Conservation (phyloP, 2,888 invertebrate species). For the Phalera bucephala region DNA sequence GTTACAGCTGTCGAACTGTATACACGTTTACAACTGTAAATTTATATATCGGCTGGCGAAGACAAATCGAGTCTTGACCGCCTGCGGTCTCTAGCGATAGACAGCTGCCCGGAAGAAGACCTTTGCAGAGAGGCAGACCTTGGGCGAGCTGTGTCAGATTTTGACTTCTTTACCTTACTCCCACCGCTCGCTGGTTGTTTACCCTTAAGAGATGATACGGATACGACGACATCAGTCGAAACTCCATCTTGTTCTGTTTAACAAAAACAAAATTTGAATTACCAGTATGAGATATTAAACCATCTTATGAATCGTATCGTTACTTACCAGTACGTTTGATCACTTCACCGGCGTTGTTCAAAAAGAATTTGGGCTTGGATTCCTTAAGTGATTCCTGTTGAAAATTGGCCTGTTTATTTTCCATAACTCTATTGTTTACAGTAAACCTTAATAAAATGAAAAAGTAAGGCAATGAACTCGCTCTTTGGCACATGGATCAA, state of each 20-base stretch:
- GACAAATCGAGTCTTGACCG: constrained; percentile 68
- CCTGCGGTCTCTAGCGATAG: constrained; percentile 61
- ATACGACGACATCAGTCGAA: constrained; percentile 66
- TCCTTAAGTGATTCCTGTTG: constrained; percentile 74
- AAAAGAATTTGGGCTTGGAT: constrained; percentile 74
- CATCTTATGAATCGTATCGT: no score
- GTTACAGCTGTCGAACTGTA: no score
- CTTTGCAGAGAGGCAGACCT: constrained; percentile 72
- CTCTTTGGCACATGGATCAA: no score
- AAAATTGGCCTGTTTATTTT: no score
- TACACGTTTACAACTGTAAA: neutral
- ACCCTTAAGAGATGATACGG: constrained; percentile 73
- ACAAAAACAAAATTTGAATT: neutral
- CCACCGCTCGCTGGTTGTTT: constrained; percentile 77
- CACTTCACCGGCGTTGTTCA: constrained; percentile 79
- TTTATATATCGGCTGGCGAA: constrained; percentile 67
- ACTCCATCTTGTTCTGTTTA: constrained; percentile 66
- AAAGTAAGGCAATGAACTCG: no score
- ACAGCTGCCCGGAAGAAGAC: constrained; percentile 70
- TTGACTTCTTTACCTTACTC: constrained; percentile 75
- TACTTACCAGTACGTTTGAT: constrained; percentile 71
- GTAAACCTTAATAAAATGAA: no score
- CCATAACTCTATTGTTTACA: no score
- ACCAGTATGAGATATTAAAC: no score
- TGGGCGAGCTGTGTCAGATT: constrained; percentile 66